Percentiles rank a stretch among this genome's conserved stretches.
Conservation (phyloP, 2,888 invertebrate species). For the Epirrhoe alternata region DNA sequence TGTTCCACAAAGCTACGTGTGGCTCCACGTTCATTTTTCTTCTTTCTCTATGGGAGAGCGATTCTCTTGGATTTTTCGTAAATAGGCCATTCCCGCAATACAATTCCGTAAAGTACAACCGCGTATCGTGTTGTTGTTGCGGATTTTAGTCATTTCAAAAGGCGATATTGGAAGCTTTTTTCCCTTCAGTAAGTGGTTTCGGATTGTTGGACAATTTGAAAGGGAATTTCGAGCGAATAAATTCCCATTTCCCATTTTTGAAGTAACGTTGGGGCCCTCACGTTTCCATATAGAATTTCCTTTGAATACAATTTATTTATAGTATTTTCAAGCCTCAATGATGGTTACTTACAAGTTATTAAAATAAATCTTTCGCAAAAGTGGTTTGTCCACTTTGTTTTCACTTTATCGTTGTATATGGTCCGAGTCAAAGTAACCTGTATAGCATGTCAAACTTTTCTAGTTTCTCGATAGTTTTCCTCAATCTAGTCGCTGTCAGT, state of each 20-base stretch:
- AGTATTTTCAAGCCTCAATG: background rate
- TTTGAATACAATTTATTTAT: background rate
- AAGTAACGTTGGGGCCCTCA: slow-evolving; percentile 7
- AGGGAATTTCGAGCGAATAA: slow-evolving; percentile 23
- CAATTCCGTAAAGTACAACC: slow-evolving; percentile 39
- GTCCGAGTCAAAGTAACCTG: slow-evolving; percentile 6
- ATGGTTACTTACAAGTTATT: slow-evolving; percentile 3
- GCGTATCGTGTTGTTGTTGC: slow-evolving; percentile 36
- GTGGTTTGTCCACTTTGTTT: slow-evolving; percentile 6
- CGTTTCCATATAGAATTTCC: slow-evolving; percentile 1
- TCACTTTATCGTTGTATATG: slow-evolving; percentile 1
- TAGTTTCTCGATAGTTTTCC: slow-evolving; percentile 25
- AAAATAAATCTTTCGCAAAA: slow-evolving; percentile 7
- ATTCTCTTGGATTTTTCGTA: slow-evolving; percentile 40
- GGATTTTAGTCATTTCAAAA: slow-evolving; percentile 33
- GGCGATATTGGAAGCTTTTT: slow-evolving; percentile 40
- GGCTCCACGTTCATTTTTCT: slow-evolving; percentile 36
- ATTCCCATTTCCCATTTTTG: slow-evolving; percentile 20
- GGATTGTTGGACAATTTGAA: slow-evolving; percentile 33
- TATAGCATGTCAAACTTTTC: slow-evolving; percentile 8
- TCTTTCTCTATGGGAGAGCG: slow-evolving; percentile 35
- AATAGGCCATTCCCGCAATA: slow-evolving; percentile 41
- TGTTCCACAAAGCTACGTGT: slow-evolving; percentile 31
- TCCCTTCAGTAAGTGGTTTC: slow-evolving; percentile 30
- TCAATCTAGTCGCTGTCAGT: slow-evolving; percentile 16